These are phyloP conservation scores for Orthosia incerta DNA, from an alignment of 2,888 invertebrate species.

Conservation along the genomic window DNA sequence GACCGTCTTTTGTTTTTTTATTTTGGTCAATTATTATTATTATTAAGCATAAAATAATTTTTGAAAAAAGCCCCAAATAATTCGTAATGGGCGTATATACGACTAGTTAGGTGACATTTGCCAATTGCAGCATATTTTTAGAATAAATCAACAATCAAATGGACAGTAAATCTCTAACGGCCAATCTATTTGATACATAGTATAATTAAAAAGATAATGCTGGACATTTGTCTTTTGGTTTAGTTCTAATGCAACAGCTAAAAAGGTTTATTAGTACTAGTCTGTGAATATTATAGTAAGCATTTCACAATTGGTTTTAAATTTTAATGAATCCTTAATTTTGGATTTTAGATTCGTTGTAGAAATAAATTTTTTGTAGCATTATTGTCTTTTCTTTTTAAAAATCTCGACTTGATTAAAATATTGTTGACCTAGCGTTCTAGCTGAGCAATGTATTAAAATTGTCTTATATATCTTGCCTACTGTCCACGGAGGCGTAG, in stretches of 20 bases:
- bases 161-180: slow-evolving; percentile 28
- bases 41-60: not conserved
- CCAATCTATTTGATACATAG: slow-evolving; percentile 49
- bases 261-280: not conserved
- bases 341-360: not conserved
- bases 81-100: not conserved
- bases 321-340: not conserved
- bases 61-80: not conserved
- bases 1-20: not conserved
- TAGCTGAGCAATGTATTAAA: too few relatives aligned
- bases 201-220: slow-evolving; percentile 37
- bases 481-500: too few relatives aligned
- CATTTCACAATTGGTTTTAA: not conserved
- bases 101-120: slow-evolving; percentile 18
- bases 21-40: not conserved
- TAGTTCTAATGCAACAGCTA: slow-evolving; percentile 19
- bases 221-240: slow-evolving; percentile 17
- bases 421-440: too few relatives aligned
- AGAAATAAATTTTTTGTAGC: not conserved
- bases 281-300: not conserved
- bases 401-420: too few relatives aligned
- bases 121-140: slow-evolving; percentile 30
- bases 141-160: slow-evolving; percentile 51
- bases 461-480: too few relatives aligned
- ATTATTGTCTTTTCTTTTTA: not conserved